Conservation (phyloP, 2,888 invertebrate genomes). For the Drymonia ruficornis region DNA sequence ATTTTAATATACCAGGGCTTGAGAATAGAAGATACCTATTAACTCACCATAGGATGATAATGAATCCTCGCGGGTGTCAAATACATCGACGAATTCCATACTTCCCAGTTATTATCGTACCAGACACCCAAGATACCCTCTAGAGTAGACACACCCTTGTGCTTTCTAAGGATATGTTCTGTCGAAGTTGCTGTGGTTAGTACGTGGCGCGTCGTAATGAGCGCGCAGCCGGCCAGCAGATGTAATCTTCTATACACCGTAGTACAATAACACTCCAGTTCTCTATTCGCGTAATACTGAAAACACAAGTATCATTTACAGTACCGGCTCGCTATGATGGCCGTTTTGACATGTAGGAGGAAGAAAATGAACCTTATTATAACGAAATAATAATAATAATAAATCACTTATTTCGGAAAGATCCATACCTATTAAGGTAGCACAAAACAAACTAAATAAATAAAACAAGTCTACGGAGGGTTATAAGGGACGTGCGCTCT, state of each 20-base stretch:
- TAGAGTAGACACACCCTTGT: neutral
- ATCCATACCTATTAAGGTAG: no score
- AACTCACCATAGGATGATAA: conserved; percentile 3
- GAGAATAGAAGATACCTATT: no score
- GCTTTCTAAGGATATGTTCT: neutral
- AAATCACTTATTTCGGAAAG: no score
- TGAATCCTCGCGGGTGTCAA: neutral
- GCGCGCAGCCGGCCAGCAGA: neutral
- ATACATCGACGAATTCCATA: neutral
- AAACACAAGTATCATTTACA: no score
- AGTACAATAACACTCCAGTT: neutral
- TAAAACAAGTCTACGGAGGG: no score
- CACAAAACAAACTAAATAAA: no score
- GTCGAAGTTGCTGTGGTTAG: neutral
- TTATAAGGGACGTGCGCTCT: no score
- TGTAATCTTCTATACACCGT: neutral
- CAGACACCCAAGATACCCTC: neutral
- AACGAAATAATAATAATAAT: no score
- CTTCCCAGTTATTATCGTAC: neutral
- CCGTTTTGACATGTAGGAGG: no score
- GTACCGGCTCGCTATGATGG: no score
- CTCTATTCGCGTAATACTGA: neutral
- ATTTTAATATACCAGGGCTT: no score
- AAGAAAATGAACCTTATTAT: no score
- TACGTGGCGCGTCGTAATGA: neutral